phyloP scores from a whole-genome alignment of 1,140 invertebrate species.

The Pomacea maculata region DNA sequence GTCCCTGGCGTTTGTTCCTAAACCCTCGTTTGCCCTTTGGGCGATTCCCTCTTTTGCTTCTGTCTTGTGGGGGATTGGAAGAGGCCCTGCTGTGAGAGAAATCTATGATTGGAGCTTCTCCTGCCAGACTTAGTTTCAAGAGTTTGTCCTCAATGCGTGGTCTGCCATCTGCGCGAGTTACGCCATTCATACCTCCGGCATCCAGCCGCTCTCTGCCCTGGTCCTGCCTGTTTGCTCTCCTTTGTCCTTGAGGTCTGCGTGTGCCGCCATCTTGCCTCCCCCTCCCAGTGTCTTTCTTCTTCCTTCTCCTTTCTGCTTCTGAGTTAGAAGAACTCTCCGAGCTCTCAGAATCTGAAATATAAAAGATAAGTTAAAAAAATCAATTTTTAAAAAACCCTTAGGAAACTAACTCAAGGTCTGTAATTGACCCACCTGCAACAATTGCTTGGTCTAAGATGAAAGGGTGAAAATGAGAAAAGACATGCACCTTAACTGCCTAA shows the following conservation, averaged over 20 bases:
- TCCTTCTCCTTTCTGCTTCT: slow-evolving; percentile 18
- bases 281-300: slow-evolving; percentile 28
- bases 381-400: too few relatives aligned
- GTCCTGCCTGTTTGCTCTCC: not conserved
- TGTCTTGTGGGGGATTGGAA: not conserved
- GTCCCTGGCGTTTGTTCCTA: not conserved
- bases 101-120: slow-evolving; percentile 8
- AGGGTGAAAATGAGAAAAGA: too few relatives aligned
- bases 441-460: too few relatives aligned
- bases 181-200: not conserved
- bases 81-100: not conserved
- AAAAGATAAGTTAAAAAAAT: too few relatives aligned
- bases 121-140: slow-evolving; percentile 11
- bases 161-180: not conserved
- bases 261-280: slow-evolving; percentile 43
- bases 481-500: too few relatives aligned
- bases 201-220: not conserved
- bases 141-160: slow-evolving; percentile 23
- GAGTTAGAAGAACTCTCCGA: slow-evolving; percentile 18
- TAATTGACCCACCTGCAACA: too few relatives aligned
- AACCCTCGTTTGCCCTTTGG: not conserved
- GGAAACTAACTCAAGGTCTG: too few relatives aligned
- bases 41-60: not conserved
- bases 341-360: slow-evolving; percentile 16
- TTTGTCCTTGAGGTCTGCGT: slow-evolving; percentile 14